Evolutionary conservation across 2,888 invertebrate genomes (phyloP).

Genomic region (Rugalucina vietnamica): DNA sequence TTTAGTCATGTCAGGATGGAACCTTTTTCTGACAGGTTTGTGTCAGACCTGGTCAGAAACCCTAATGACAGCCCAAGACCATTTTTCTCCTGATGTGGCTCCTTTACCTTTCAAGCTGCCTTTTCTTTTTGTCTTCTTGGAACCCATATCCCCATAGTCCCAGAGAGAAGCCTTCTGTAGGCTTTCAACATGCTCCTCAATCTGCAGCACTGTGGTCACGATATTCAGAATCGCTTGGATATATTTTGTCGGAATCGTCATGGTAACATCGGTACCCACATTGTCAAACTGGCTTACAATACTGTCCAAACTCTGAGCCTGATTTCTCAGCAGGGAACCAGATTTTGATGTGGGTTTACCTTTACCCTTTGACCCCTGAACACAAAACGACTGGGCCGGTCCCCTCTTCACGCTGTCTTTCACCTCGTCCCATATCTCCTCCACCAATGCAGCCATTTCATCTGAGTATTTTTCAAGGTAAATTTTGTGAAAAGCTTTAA

Average conservation of each 20-base stretch:
- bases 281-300: slow-evolving; percentile 30
- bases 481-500: slow-evolving; percentile 77
- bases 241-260: slow-evolving; percentile 65
- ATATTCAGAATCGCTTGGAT: slow-evolving; percentile 74
- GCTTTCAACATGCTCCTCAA: slow-evolving; percentile 77
- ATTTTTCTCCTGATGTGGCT: not conserved
- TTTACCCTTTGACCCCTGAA: slow-evolving; percentile 54
- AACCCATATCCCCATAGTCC: slow-evolving; percentile 75
- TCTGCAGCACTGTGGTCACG: slow-evolving; percentile 71
- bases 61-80: too few species aligned
- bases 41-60: too few species aligned
- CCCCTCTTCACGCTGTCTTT: slow-evolving; percentile 59
- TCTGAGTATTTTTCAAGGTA: slow-evolving; percentile 81
- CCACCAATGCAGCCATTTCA: slow-evolving; percentile 78
- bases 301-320: slow-evolving; percentile 59
- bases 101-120: slow-evolving; percentile 80
- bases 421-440: slow-evolving; percentile 79
- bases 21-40: too few species aligned
- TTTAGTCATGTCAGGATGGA: too few species aligned
- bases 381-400: slow-evolving; percentile 67
- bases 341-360: slow-evolving; percentile 26
- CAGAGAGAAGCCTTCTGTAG: slow-evolving; percentile 75
- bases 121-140: slow-evolving; percentile 72
- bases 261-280: slow-evolving; percentile 17
- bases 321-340: slow-evolving; percentile 22